These are phyloP conservation scores for Danio aesculapii DNA, from an alignment of 2,797 vertebrate genomes.

Conservation along the genomic window DNA sequence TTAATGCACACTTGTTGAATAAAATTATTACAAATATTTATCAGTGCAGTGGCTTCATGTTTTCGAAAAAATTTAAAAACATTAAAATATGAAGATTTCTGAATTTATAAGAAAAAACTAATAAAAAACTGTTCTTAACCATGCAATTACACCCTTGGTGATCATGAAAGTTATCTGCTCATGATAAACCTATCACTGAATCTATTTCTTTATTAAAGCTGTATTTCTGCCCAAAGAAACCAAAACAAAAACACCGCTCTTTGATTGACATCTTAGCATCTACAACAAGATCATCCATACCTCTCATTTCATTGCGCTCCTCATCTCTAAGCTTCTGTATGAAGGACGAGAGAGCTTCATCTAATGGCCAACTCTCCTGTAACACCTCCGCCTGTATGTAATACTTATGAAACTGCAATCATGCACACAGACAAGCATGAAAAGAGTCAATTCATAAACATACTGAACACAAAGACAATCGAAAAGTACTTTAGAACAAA, in stretches of 20 bases:
- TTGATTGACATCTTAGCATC: background rate
- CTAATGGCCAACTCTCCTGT: conserved; percentile 86
- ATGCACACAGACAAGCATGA: conserved; percentile 41
- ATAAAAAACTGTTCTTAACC: too few species aligned
- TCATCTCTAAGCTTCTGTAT: conserved; percentile 80
- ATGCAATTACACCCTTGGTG: too few species aligned
- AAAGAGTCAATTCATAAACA: background rate
- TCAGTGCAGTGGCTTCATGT: too few species aligned
- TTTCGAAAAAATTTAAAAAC: too few species aligned
- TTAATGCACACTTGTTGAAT: too few species aligned
- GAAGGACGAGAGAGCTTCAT: conserved; percentile 80
- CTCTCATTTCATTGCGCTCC: conserved; percentile 84
- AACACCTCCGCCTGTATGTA: conserved; percentile 86
- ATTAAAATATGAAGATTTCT: too few species aligned
- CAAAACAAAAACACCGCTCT: background rate
- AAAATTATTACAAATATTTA: too few species aligned
- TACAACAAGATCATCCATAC: conserved; percentile 65
- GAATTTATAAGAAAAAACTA: too few species aligned
- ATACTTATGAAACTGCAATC: conserved; percentile 85
- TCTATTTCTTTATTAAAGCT: too few species aligned
- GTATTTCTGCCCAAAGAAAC: too few species aligned
- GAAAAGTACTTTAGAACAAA: background rate
- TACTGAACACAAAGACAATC: background rate
- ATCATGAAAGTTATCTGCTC: too few species aligned
- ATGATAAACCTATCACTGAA: too few species aligned